Conservation (phyloP, 2,797 vertebrate genomes). For the Sebastes iracundus region DNA sequence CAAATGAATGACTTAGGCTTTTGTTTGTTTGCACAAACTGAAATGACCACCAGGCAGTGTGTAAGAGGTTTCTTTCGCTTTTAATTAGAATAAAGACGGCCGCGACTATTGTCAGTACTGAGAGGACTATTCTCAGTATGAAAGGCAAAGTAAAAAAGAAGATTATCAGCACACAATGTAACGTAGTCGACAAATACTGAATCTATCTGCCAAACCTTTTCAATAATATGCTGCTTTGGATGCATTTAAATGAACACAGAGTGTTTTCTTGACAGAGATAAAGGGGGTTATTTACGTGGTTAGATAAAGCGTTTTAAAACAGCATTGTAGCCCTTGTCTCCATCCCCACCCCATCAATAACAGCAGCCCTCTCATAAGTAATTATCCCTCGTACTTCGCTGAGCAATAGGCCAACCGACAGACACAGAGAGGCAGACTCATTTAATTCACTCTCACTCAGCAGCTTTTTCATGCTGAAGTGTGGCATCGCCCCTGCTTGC, state of each 20-base stretch:
- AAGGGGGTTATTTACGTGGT: conserved; percentile 29
- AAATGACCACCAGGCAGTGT: conserved; percentile 6
- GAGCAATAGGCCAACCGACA: conserved; percentile 49
- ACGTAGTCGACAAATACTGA: background rate
- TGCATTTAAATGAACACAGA: conserved; percentile 9
- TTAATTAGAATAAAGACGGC: background rate
- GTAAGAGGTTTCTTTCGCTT: background rate
- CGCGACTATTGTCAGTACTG: background rate
- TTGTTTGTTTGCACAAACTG: conserved; percentile 34
- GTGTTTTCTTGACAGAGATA: conserved; percentile 20
- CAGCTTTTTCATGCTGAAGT: conserved; percentile 73
- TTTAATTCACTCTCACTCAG: conserved; percentile 67
- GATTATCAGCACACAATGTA: conserved; percentile 4
- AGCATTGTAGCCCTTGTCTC: conserved; percentile 23
- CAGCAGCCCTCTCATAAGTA: conserved; percentile 47
- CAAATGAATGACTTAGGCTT: conserved; percentile 26
- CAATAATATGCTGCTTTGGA: conserved; percentile 1
- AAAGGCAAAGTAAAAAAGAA: background rate
- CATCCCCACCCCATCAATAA: conserved; percentile 34
- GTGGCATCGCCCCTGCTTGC: conserved; percentile 40
- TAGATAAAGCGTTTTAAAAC: conserved; percentile 39
- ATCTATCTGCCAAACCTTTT: background rate
- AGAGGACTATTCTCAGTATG: background rate
- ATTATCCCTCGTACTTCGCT: conserved; percentile 54
- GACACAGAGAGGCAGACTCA: conserved; percentile 26